Evolutionary conservation across 23 tunicate genomes (phyloP), one percentile per base, ranked within the genome.

Genomic region (Halocynthia roretzi): DNA sequence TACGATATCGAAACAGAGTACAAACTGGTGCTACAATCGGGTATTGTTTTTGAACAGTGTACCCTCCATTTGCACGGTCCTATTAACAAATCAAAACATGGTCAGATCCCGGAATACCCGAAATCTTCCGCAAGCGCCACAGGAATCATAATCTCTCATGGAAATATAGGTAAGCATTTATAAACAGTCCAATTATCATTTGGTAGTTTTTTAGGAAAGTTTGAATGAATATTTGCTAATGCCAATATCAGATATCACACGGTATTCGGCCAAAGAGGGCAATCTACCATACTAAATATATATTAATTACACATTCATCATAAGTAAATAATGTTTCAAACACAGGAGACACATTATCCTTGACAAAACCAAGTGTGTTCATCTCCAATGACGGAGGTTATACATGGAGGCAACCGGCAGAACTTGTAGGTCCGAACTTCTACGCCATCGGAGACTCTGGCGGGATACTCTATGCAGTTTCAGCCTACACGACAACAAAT

Each of bases 371-470:
- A 5, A 80, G 77, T 71, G 92, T 95, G 12, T 95, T 77, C 67
- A 54, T 88, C 7, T 80, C 82, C 21, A 88, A 63, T 53, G 99
- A 95, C 72, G 99, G 99, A 6, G 99, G 99, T 15, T 95, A 95
- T 81, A 63, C 87, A 19, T 95, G 99, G 99, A 70, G 4, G 10
- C 87, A 84, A 71, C 89, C 99, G 8, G 21, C 83, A 49, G 54
- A 81, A 7, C 67, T 95, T 63, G 71, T 74, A 77, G 99, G 99
- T 21, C 99, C 99, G 22, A 91, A 95, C 52, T 77, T 44, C 56
- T 89, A 91, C 61, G 96, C 86, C 8, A 95, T 95, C 18, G 96
- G 95, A 7, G 99, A 95, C 65, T 72, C 91, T 71, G 99, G 99
- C 5, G 91, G 96, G 8, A 52, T 95, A 7, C 53, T 95, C 5